These are phyloP conservation scores for Loxodonta africana DNA, from an alignment of 2,113 vertebrate species.

Conservation along the genomic window DNA sequence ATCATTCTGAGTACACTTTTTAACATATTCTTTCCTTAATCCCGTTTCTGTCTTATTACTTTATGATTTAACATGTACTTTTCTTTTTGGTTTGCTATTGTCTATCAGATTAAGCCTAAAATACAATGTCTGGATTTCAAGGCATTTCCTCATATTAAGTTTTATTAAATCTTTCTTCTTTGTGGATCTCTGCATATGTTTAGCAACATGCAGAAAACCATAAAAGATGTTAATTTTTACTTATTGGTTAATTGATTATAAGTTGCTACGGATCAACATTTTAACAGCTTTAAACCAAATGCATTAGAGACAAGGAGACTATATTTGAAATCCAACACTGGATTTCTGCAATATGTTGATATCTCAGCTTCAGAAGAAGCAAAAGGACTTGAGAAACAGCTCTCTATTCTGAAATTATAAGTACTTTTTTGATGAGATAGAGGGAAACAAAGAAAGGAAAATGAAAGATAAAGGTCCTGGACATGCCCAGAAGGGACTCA, in stretches of 20 bases:
- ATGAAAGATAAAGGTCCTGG: not conserved
- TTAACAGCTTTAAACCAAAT: not conserved
- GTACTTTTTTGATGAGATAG: not conserved
- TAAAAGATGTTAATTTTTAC: conserved; percentile 7
- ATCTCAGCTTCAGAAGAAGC: not conserved
- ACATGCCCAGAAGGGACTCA: not conserved
- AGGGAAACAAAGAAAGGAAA: not conserved
- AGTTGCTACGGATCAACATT: not conserved
- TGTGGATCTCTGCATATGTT: not conserved
- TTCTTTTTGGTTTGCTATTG: not conserved
- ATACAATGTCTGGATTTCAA: not conserved
- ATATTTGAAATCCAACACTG: not conserved
- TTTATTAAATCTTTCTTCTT: not conserved
- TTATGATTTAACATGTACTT: not conserved
- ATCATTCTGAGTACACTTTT: not conserved
- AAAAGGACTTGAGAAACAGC: not conserved
- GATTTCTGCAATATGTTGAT: not conserved
- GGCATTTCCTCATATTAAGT: not conserved
- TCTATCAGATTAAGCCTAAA: not conserved
- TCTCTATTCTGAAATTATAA: conserved; percentile 47
- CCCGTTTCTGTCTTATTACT: not conserved
- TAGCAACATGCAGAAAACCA: not conserved
- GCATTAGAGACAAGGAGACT: not conserved
- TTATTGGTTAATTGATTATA: conserved; percentile 5
- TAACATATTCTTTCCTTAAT: conserved; percentile 12